Evolutionary conservation across 2,113 vertebrate species (phyloP).

Genomic region (Brachypodius melanocephalos): DNA sequence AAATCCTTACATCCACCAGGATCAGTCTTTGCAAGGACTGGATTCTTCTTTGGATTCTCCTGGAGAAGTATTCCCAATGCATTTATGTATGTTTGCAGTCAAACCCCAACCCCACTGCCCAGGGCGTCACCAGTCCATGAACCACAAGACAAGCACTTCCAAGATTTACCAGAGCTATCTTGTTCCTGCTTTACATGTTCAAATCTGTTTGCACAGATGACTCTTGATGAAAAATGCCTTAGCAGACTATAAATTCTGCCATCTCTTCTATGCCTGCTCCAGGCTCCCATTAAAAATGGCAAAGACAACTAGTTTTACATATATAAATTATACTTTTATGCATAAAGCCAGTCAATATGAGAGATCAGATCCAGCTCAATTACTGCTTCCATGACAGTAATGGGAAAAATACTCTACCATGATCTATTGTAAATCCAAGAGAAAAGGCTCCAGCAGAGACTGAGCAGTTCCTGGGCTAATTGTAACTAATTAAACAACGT

Average conservation of each 20-base stretch:
- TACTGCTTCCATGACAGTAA: conserved; percentile 26
- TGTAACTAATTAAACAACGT: conserved; percentile 36
- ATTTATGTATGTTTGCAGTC: accelerated
- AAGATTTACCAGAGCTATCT: background rate
- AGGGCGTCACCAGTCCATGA: background rate
- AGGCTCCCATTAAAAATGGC: background rate
- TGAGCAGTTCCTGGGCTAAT: conserved; percentile 36
- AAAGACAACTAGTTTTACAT: background rate
- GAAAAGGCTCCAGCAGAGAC: conserved; percentile 42
- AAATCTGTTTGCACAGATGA: background rate
- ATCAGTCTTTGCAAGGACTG: background rate
- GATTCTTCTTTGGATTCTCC: background rate
- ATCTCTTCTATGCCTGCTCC: background rate
- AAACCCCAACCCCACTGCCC: background rate
- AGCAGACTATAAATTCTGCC: conserved; percentile 5
- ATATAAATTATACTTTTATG: conserved; percentile 1
- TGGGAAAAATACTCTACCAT: conserved; percentile 31
- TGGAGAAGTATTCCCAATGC: background rate
- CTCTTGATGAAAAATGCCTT: background rate
- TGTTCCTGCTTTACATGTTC: background rate
- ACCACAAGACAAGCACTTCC: background rate
- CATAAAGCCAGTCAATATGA: background rate
- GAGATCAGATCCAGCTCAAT: conserved; percentile 21
- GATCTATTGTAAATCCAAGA: conserved; percentile 31
- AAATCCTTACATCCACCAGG: background rate